phyloP scores from a whole-genome alignment of 2,797 vertebrate species.

The Oryzias dopingdopingensis region DNA sequence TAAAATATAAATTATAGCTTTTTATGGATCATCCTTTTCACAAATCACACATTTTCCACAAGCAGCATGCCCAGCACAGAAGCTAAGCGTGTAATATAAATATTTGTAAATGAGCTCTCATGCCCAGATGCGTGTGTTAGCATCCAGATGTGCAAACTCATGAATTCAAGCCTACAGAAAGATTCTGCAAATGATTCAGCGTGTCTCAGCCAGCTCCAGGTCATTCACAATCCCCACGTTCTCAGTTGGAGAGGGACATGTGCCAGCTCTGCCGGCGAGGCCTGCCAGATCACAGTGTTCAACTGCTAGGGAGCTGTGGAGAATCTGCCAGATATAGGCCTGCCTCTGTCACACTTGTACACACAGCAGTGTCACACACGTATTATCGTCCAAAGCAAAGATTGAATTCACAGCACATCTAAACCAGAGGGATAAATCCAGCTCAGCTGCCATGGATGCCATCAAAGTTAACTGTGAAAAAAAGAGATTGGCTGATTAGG shows the following conservation, averaged over 20 bases:
- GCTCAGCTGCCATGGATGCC: slow-evolving; percentile 53
- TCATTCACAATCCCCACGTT: slow-evolving; percentile 67
- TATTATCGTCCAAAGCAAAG: slow-evolving; percentile 56
- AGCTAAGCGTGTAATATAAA: slow-evolving; percentile 32
- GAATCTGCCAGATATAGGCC: slow-evolving; percentile 67
- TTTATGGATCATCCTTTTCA: slow-evolving; percentile 8
- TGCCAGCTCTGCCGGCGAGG: slow-evolving; percentile 63
- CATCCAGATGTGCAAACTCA: slow-evolving; percentile 68
- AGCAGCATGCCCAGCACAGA: slow-evolving; percentile 13
- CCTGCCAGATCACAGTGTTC: slow-evolving; percentile 71
- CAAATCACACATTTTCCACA: slow-evolving; percentile 8
- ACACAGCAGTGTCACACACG: slow-evolving; percentile 32
- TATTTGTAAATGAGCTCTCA: slow-evolving; percentile 43
- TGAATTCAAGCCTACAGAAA: slow-evolving; percentile 41
- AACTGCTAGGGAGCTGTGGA: slow-evolving; percentile 61
- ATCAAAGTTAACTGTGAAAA: slow-evolving; percentile 43
- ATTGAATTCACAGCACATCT: slow-evolving; percentile 51
- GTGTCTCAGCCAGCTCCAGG: slow-evolving; percentile 64
- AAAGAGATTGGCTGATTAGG: slow-evolving; percentile 47
- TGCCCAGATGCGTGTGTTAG: slow-evolving; percentile 10
- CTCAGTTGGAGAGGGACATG: slow-evolving; percentile 67
- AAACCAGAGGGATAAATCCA: slow-evolving; percentile 57
- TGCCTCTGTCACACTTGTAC: slow-evolving; percentile 46
- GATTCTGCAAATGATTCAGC: slow-evolving; percentile 55
- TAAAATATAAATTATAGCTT: slow-evolving; percentile 42